Evolutionary conservation across 2,113 vertebrate species (phyloP), one percentile per base, ranked within the genome.

Genomic region (Geothlypis trichas): DNA sequence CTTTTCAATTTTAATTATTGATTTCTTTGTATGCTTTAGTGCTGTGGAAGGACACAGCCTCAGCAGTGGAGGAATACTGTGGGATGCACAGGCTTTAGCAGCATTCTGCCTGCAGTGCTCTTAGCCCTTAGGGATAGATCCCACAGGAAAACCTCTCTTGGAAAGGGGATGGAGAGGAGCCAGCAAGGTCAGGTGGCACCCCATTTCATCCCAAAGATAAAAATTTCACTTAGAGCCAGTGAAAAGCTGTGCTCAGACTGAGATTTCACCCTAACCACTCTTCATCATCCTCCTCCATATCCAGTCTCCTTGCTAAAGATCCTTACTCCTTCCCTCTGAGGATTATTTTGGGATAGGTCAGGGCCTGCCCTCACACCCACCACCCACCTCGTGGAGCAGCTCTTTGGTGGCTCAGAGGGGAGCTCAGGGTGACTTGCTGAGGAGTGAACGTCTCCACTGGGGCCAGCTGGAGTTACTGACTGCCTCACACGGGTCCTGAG

Each of bases 1-100:
- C 54, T 71, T 63, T 86, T 52, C 17, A 63, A 22, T 85, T 58
- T 82, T 58, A 71, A 68, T 68, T 91, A 41, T 41, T 57, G 77
- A 65, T 80, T 93, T 89, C 35, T 84, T 71, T 67, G 42, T 77
- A 86, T 88, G 9, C 30, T 67, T 85, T 35, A 47, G 26, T 46
- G 14, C 41, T 66, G 41, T 41, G 27, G 26, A 75, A 66, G 67
- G 28, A 42, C 7, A 24, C 2, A 6, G 39, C 65, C 55, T 80
- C 65, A 84, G 41, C 24, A 80, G 35, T 1, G 23, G 14, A 69
- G 33, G 26, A 57, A 39, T 4, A 52, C 1, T 61, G 9, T 33
- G 65, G 49, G 37, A 66, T 69, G 27, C 17, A 47, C 20, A 65
- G 52, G 39, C 19, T 85, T 57, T 22, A 31, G 31, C 6, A 16